Evolutionary conservation across 2,888 invertebrate species (phyloP), one percentile per base, ranked within the genome.

Genomic region (Cheilosia vulpina): DNA sequence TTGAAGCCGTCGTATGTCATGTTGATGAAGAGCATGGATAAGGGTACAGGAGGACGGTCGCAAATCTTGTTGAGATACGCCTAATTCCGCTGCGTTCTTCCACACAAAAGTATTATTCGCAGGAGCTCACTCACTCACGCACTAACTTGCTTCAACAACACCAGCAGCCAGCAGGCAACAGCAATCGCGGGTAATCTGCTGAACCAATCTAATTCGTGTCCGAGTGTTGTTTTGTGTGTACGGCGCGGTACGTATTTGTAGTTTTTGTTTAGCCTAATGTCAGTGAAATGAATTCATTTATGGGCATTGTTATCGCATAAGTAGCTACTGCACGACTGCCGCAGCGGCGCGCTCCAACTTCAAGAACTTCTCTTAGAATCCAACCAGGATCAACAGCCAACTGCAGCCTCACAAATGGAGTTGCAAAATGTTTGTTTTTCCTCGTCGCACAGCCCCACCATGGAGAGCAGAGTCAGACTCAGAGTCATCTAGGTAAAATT

Each of bases 251-350:
- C 55, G 62, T 69, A 62, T 69, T 58, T 72, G 71, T 83, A 71
- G 80, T 76, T 85, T 71, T 85, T 85, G 81, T 85, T 85, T 85
- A 81, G 85, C 72, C 77, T 85, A 85, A 85, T 85, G 85, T 72
- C 85, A 77, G 85, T 76, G 85, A 81, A 81, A 85, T 85, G 85
- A 85, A 85, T 85, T 85, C 85, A 85, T 85, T 85, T 85, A 85
- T 85, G 85, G 85, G 85, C 85, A 85, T 85, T 85, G 85, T 85
- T 85, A 85, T 85, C 85, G 76, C 53, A 81, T 81, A 85, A 85
- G 85, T 81, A 85, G 85, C 85, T 81, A 76, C 72, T 81, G 76
- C 80, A 81, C 85, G 76, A 85, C 71, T 85, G 60, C 45, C 43
- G 52, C 19, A 38, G 68, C 57, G 41, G 58, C 63, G 50, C 62